phyloP scores from a whole-genome alignment of 2,888 invertebrate species.

The Parascotia fuliginaria region DNA sequence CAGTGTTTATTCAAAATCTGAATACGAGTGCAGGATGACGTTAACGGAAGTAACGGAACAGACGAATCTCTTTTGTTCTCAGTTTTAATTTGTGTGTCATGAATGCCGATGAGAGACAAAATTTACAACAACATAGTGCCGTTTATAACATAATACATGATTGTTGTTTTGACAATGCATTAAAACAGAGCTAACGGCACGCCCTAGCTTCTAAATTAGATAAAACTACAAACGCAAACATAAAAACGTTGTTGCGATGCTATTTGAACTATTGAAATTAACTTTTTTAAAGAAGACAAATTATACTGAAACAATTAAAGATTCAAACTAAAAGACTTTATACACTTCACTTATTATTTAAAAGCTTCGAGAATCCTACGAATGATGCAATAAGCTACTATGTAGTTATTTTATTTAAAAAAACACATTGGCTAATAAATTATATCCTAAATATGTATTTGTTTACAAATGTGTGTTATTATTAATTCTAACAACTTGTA shows the following conservation, averaged over 20 bases:
- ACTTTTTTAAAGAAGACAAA: not conserved
- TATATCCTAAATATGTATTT: too few relatives aligned
- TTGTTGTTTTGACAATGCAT: constrained; percentile 27
- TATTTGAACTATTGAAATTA: constrained; percentile 17
- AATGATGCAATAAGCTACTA: too few relatives aligned
- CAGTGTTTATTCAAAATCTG: constrained; percentile 57
- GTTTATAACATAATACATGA: constrained; percentile 29
- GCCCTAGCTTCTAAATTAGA: constrained; percentile 19
- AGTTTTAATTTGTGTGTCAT: constrained; percentile 60
- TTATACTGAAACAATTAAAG: too few relatives aligned
- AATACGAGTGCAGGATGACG: constrained; percentile 52
- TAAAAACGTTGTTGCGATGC: constrained; percentile 8
- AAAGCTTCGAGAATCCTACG: not conserved
- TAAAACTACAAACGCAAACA: constrained; percentile 12
- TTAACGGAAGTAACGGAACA: constrained; percentile 65
- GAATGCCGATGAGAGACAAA: constrained; percentile 52
- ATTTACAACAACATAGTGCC: constrained; percentile 40
- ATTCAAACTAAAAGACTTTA: not conserved
- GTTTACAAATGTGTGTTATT: too few relatives aligned
- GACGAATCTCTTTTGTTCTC: constrained; percentile 57
- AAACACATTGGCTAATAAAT: too few relatives aligned
- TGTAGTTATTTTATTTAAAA: too few relatives aligned
- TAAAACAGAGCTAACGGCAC: constrained; percentile 31
- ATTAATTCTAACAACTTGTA: too few relatives aligned
- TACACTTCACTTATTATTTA: not conserved